A percentile compares a stretch with the other conserved stretches of the same genome.
These are phyloP conservation scores for Lagopus muta DNA, from an alignment of 2,113 vertebrate genomes.

Conservation along the genomic window DNA sequence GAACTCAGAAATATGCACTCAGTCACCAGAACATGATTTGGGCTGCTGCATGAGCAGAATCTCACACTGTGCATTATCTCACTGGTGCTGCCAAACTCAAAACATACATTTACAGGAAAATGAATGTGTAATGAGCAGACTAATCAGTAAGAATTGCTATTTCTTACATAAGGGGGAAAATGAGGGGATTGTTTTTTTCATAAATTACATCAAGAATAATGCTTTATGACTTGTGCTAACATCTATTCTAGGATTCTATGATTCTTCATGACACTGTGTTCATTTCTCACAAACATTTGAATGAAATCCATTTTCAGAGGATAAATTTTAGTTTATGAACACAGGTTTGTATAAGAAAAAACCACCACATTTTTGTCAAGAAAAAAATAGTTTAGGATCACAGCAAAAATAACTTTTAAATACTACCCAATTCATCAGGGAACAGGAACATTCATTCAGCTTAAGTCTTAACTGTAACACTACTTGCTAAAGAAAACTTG, in stretches of 20 bases:
- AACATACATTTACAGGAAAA: background rate
- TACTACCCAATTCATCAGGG: background rate
- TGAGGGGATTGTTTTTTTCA: background rate
- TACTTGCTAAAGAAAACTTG: background rate
- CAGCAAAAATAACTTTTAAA: background rate
- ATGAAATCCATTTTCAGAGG: background rate
- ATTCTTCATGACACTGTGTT: background rate
- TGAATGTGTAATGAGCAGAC: background rate
- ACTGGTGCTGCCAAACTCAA: background rate
- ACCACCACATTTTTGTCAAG: background rate
- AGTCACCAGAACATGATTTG: background rate
- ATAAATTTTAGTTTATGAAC: background rate
- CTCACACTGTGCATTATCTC: background rate
- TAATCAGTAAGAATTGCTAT: background rate
- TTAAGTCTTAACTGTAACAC: background rate
- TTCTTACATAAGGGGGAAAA: background rate
- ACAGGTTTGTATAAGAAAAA: background rate
- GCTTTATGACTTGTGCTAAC: background rate
- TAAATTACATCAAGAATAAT: background rate
- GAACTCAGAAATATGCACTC: background rate
- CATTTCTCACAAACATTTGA: background rate
- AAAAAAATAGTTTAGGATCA: background rate
- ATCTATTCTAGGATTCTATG: background rate
- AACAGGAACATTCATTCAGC: background rate
- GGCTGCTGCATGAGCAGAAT: background rate